phyloP scores from a whole-genome alignment of 2,888 invertebrate genomes.

The Lasioglossum calceatum region DNA sequence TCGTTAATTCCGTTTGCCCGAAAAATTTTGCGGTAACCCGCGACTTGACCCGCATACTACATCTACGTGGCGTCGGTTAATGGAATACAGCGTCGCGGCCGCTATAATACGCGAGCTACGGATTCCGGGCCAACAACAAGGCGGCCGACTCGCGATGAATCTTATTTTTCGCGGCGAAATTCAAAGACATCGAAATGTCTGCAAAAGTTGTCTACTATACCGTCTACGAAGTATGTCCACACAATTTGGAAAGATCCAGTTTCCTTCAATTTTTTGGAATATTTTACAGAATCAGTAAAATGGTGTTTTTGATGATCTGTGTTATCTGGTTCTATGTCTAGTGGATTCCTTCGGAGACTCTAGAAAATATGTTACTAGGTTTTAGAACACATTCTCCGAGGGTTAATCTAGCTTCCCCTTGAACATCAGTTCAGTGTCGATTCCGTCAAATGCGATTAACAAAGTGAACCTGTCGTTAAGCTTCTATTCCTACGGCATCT shows the following conservation, averaged over 20 bases:
- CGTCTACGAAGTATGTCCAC: too few species aligned
- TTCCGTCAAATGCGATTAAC: slow-evolving; percentile 9
- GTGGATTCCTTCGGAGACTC: not conserved
- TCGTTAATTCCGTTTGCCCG: slow-evolving; percentile 13
- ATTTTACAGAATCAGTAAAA: too few species aligned
- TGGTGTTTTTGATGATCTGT: too few species aligned
- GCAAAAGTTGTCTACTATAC: too few species aligned
- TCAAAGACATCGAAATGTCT: not conserved
- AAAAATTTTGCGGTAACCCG: slow-evolving; percentile 14
- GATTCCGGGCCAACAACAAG: not conserved
- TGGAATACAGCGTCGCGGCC: not conserved
- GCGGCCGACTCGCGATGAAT: not conserved
- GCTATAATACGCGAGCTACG: not conserved
- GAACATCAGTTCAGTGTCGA: not conserved
- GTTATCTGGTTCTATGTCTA: not conserved
- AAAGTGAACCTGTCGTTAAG: slow-evolving; percentile 1
- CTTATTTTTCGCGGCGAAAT: not conserved
- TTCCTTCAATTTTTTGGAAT: too few species aligned
- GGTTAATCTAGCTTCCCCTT: not conserved
- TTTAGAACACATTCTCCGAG: not conserved
- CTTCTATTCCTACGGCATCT: not conserved
- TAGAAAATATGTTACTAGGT: not conserved
- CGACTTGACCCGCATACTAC: slow-evolving; percentile 16
- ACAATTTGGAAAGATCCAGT: too few species aligned
- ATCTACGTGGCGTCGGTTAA: slow-evolving; percentile 3